Percentiles rank a stretch among this genome's conserved stretches.
Evolutionary conservation across 2,797 vertebrate species (phyloP).

Genomic region (Graptemys geographica): DNA sequence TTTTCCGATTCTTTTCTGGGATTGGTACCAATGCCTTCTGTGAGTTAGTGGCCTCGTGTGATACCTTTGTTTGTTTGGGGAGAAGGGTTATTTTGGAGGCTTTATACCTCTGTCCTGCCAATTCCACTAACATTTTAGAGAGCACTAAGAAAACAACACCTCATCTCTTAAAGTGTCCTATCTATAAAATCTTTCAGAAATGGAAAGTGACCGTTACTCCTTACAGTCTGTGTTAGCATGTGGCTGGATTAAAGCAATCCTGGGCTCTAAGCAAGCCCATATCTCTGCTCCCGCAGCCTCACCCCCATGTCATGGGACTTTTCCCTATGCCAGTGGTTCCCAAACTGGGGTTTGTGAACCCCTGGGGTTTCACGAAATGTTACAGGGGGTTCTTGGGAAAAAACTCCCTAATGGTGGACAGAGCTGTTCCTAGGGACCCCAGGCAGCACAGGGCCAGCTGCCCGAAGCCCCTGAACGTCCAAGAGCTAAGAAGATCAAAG

Average conservation of each 20-base stretch:
- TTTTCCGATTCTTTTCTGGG: not conserved
- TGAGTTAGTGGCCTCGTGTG: not conserved
- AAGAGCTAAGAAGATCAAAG: no score
- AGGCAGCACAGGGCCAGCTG: no score
- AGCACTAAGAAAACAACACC: no score
- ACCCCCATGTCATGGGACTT: not conserved
- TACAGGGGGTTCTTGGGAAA: no score
- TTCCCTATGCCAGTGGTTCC: not conserved
- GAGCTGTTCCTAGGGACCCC: no score
- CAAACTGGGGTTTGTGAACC: no score
- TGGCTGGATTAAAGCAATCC: not conserved
- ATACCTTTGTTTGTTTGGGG: not conserved
- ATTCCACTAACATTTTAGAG: not conserved
- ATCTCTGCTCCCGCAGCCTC: not conserved
- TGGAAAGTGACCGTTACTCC: not conserved
- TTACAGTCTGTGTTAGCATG: not conserved
- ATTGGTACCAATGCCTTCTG: not conserved
- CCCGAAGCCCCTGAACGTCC: no score
- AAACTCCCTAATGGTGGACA: no score
- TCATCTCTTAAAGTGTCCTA: not conserved
- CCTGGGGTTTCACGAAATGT: no score
- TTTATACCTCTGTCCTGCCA: not conserved
- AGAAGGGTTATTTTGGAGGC: not conserved
- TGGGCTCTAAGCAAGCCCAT: not conserved
- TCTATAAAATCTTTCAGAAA: not conserved